A percentile compares a stretch with the other conserved stretches of the same genome.
phyloP scores from a whole-genome alignment of 2,888 invertebrate species.

The Polymixis lichenea region DNA sequence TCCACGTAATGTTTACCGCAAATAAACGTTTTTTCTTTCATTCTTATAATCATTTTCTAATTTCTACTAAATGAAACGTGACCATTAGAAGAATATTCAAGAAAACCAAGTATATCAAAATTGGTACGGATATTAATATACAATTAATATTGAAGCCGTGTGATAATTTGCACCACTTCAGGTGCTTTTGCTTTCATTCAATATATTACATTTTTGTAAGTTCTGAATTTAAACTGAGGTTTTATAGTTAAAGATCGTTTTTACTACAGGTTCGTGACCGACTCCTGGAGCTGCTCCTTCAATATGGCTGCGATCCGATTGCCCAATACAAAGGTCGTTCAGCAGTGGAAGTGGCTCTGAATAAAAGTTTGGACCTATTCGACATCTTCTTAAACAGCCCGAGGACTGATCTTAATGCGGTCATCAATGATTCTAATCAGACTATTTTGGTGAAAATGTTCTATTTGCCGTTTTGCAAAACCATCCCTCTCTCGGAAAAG shows the following conservation, averaged over 20 bases:
- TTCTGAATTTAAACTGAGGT: neutral
- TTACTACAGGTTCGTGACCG: conserved; percentile 73
- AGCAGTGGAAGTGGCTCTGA: conserved; percentile 78
- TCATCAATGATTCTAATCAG: conserved; percentile 80
- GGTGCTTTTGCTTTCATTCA: neutral
- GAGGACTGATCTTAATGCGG: conserved; percentile 77
- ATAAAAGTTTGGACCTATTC: conserved; percentile 72
- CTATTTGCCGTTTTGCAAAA: conserved; percentile 74
- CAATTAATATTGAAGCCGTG: neutral
- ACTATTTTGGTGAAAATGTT: conserved; percentile 83
- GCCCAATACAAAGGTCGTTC: conserved; percentile 78
- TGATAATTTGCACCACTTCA: neutral
- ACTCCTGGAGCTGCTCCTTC: conserved; percentile 78
- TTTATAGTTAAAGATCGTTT: neutral
- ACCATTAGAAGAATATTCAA: too few relatives aligned
- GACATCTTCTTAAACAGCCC: conserved; percentile 79
- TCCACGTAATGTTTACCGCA: too few relatives aligned
- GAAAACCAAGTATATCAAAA: neutral
- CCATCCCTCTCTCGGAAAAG: conserved; percentile 69
- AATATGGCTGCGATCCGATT: conserved; percentile 76
- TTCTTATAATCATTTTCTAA: too few relatives aligned
- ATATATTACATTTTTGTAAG: neutral
- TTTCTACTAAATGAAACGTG: too few relatives aligned
- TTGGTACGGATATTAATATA: too few relatives aligned
- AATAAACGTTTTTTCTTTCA: too few relatives aligned